Evolutionary conservation across 2,888 invertebrate species (phyloP).

Genomic region (Cephonodes hylas): DNA sequence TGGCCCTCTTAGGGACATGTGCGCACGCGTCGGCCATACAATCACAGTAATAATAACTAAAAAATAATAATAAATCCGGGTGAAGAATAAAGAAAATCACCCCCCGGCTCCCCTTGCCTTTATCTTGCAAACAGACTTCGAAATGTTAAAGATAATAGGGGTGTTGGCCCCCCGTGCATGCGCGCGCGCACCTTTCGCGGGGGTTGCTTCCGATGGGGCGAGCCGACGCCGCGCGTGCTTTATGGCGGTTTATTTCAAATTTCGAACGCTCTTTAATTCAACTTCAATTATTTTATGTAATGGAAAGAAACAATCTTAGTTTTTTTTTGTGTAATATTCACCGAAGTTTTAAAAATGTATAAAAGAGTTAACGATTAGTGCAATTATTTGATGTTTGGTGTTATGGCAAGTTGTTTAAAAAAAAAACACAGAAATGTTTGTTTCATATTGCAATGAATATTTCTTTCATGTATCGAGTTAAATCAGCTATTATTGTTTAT

Average conservation of each 20-base stretch:
- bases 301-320: too few relatives aligned
- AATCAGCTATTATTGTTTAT: too few relatives aligned
- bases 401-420: too few relatives aligned
- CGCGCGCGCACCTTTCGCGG: slow-evolving; percentile 74
- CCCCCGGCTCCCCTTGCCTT: slow-evolving; percentile 77
- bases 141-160: slow-evolving; percentile 81
- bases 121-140: slow-evolving; percentile 80
- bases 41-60: slow-evolving; percentile 81
- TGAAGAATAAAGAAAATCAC: slow-evolving; percentile 81
- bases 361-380: too few relatives aligned
- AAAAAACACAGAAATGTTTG: too few relatives aligned
- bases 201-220: slow-evolving; percentile 55
- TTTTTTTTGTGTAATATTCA: too few relatives aligned
- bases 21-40: slow-evolving; percentile 73
- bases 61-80: slow-evolving; percentile 81
- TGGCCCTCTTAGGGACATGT: slow-evolving; percentile 70
- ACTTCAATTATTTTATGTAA: background rate
- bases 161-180: slow-evolving; percentile 60
- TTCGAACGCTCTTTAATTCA: slow-evolving; percentile 41
- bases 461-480: too few relatives aligned
- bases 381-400: too few relatives aligned
- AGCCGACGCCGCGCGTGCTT: slow-evolving; percentile 48
- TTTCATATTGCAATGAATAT: too few relatives aligned
- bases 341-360: too few relatives aligned
- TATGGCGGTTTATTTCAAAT: slow-evolving; percentile 73